phyloP scores from a whole-genome alignment of 1,140 invertebrate genomes.

The Cyclargus thomasi region DNA sequence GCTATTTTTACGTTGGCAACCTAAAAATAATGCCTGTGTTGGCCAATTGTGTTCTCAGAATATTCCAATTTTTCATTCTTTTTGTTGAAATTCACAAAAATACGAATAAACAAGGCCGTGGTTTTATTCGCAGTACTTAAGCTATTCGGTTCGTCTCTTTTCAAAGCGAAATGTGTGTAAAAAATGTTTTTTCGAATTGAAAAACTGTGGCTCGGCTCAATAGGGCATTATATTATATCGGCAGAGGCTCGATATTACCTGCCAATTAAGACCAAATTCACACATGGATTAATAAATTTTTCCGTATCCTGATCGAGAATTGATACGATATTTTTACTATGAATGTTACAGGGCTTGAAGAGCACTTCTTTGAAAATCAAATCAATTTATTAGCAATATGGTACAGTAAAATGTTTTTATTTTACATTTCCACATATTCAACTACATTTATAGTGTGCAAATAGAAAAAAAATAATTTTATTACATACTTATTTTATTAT shows the following conservation, averaged over 20 bases:
- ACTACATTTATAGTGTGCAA: too few relatives aligned
- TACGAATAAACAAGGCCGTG: neutral
- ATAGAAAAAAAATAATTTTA: too few relatives aligned
- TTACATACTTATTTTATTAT: too few relatives aligned
- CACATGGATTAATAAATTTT: neutral
- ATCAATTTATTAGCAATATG: too few relatives aligned
- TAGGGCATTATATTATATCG: neutral
- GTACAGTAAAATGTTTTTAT: too few relatives aligned
- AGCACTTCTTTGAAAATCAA: too few relatives aligned
- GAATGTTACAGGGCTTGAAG: too few relatives aligned
- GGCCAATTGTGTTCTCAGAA: neutral
- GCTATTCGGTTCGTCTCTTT: neutral
- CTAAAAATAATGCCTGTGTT: too few relatives aligned
- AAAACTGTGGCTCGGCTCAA: neutral
- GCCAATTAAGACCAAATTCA: neutral
- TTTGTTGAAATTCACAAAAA: neutral
- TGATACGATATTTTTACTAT: too few relatives aligned
- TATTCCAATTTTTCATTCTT: neutral
- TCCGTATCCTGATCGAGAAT: too few relatives aligned
- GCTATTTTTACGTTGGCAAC: too few relatives aligned
- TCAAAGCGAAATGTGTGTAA: neutral
- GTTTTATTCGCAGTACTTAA: neutral
- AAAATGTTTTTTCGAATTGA: neutral
- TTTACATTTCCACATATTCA: too few relatives aligned
- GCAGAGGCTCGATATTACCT: neutral